Base-by-base conservation (phyloP, 2,888 invertebrate species). In the Stratiomys singularior region DNA sequence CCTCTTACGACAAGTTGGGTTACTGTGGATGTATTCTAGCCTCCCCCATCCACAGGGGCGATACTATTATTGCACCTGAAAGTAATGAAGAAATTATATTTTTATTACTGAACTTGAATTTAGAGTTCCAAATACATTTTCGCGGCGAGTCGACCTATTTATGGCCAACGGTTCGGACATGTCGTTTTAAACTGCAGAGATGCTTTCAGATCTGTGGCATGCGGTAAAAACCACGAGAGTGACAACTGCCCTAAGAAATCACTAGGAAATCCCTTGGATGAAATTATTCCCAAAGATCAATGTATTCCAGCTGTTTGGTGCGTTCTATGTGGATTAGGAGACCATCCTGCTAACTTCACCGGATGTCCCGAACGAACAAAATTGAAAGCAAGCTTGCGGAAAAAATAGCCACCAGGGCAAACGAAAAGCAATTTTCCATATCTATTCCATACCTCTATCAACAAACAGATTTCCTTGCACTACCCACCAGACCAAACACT, bases 131-230 rank as follows among this genome's bases (percentile, higher is more conserved):
- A n/a, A n/a, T n/a, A n/a, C n/a, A n/a, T n/a, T n/a, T n/a, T n/a
- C n/a, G n/a, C n/a, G n/a, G n/a, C n/a, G n/a, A n/a, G n/a, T n/a
- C n/a, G n/a, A n/a, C n/a, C n/a, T n/a, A n/a, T n/a, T n/a, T n/a
- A n/a, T n/a, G n/a, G 67, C 44, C 67, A 67, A 37, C 67, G 67
- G 1, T 67, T 67, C 18, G 67, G 67, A 1, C 67, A 67, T 21
- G 67, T 37, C 1, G 30, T 44, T 1, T 9, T 4, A 27, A 67
- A 67, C 67, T 37, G 67, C 18, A 11, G 21, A 18, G 1, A 37
- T 15, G n/a, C 18, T 1, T 5, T 44, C 2, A 30, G 67, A 3
- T 44, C 37, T n/a, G 67, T 67, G 1, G 21, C 15, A 3, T 63
- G 63, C 28, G 13, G 27, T 13, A 27, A 63, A 3, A 18, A 13